Percentiles rank a stretch among this genome's conserved stretches.
Conservation (phyloP, 2,888 invertebrate species). For the Spilarctia lutea region DNA sequence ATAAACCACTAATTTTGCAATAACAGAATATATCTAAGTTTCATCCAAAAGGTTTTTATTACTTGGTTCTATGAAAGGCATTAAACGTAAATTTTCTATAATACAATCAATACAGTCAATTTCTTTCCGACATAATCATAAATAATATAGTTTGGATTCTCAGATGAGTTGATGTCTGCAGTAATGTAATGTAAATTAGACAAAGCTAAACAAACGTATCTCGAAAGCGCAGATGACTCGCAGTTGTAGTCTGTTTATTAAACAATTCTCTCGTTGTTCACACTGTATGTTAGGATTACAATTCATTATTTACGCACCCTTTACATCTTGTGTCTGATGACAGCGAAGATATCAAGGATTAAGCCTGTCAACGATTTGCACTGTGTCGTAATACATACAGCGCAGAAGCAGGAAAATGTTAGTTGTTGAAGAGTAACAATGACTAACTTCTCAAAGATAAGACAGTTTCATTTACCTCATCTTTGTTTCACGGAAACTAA, state of each 20-base stretch:
- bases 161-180: conserved; percentile 33
- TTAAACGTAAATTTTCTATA: background rate
- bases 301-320: conserved; percentile 54
- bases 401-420: conserved; percentile 43
- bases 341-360: conserved; percentile 60
- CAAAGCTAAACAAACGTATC: conserved; percentile 63
- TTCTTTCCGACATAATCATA: background rate
- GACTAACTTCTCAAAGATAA: conserved; percentile 21
- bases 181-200: conserved; percentile 50
- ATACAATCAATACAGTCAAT: background rate
- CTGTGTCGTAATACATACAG: conserved; percentile 56
- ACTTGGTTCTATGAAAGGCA: background rate
- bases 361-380: conserved; percentile 56
- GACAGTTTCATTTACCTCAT: conserved; percentile 12
- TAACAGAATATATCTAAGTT: background rate
- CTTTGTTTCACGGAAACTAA: conserved; percentile 15
- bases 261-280: conserved; percentile 67
- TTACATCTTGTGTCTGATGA: conserved; percentile 55
- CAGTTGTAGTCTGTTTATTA: conserved; percentile 72
- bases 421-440: conserved; percentile 35
- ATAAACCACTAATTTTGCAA: background rate
- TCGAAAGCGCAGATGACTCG: conserved; percentile 67
- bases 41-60: background rate
- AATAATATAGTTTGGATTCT: background rate
- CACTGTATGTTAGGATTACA: conserved; percentile 47